phyloP scores from a whole-genome alignment of 2,888 invertebrate genomes.

The Oasisia sp. region DNA sequence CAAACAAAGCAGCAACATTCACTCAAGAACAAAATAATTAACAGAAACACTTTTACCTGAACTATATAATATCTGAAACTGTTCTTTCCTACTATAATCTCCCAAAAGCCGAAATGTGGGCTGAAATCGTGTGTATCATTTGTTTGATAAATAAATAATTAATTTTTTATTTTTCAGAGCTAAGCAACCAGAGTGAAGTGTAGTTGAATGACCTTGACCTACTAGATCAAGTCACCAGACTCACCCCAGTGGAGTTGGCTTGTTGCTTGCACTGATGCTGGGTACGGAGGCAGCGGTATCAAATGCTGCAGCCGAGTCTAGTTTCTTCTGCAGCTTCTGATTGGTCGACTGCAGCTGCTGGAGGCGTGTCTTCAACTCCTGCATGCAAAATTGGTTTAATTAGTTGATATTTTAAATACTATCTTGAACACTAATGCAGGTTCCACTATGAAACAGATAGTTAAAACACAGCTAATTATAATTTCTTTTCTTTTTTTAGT shows the following conservation, averaged over 20 bases:
- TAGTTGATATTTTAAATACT: not conserved
- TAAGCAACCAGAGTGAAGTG: not conserved
- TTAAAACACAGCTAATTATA: too few species aligned
- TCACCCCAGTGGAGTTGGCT: not conserved
- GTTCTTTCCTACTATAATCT: not conserved
- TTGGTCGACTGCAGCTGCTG: not conserved
- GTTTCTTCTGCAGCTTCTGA: conserved; percentile 23
- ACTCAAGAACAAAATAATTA: too few species aligned
- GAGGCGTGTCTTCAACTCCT: not conserved
- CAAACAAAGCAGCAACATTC: not conserved
- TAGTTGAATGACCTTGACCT: not conserved
- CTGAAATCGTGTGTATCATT: not conserved
- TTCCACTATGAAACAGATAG: too few species aligned
- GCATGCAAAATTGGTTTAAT: not conserved
- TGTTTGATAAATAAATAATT: not conserved
- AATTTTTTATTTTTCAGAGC: not conserved
- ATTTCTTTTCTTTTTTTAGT: too few species aligned
- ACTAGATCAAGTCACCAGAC: not conserved
- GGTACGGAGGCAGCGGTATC: not conserved
- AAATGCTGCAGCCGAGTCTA: not conserved
- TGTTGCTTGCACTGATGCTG: not conserved
- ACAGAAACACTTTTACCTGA: not conserved
- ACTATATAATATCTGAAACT: not conserved
- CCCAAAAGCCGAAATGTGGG: not conserved
- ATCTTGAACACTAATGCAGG: not conserved